These are phyloP conservation scores for Trissolcus brochymenae DNA, from an alignment of 2,888 invertebrate genomes.

Conservation along the genomic window DNA sequence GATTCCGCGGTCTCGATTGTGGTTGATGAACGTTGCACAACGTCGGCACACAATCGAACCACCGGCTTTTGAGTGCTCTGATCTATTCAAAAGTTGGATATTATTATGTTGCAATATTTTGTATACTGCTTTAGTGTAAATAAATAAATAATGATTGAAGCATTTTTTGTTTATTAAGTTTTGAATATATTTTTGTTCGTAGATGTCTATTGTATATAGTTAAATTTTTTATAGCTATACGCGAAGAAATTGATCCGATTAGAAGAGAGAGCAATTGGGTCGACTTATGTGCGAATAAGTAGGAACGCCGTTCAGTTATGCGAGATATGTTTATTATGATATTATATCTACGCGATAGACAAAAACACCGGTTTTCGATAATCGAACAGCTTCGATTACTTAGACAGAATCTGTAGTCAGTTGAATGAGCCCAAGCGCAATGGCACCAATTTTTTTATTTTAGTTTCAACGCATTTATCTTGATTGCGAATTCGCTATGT, in stretches of 20 bases:
- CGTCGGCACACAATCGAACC: too few species aligned
- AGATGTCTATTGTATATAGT: conserved; percentile 37
- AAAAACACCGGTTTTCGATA: conserved; percentile 7
- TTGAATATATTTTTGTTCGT: background rate
- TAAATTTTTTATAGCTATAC: too few species aligned
- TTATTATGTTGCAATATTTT: background rate
- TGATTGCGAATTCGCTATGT: background rate
- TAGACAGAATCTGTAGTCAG: background rate
- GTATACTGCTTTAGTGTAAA: background rate
- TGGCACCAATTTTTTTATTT: background rate
- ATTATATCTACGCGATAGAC: conserved; percentile 22
- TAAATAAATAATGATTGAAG: background rate
- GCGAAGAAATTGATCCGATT: conserved; percentile 44
- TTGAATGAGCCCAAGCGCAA: background rate
- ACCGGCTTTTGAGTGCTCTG: conserved; percentile 15
- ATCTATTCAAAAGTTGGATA: too few species aligned
- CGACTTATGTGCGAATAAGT: conserved; percentile 10
- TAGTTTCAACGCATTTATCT: background rate
- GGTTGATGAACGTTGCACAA: too few species aligned
- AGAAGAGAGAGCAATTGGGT: conserved; percentile 27
- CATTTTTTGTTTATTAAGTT: too few species aligned
- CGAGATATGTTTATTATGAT: conserved; percentile 12
- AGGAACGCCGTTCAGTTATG: conserved; percentile 7
- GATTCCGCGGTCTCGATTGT: too few species aligned
- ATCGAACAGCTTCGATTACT: background rate